phyloP scores from a whole-genome alignment of 2,797 vertebrate genomes.

The Dipus sagitta region DNA sequence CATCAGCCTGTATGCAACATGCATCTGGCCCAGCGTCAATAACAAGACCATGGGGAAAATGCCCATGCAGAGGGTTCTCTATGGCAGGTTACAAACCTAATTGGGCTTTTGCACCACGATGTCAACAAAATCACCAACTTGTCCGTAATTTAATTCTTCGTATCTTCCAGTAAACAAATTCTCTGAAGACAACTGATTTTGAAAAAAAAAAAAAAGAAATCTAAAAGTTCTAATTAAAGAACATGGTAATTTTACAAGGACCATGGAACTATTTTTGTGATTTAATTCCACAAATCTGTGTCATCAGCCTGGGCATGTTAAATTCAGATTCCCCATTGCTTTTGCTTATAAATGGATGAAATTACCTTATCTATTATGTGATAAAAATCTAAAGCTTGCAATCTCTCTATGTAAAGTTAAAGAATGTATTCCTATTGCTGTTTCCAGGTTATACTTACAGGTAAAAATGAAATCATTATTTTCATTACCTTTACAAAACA shows the following conservation, averaged over 20 bases:
- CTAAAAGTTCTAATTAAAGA: conserved; percentile 31
- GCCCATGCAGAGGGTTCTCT: background rate
- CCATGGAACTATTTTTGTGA: conserved; percentile 4
- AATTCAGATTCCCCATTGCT: conserved; percentile 45
- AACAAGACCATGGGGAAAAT: conserved; percentile 41
- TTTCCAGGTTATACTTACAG: background rate
- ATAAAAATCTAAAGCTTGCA: conserved; percentile 27
- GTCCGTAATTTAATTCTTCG: background rate
- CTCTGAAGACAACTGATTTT: background rate
- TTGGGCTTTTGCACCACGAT: background rate
- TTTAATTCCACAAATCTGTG: conserved; percentile 9
- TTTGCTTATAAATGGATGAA: conserved; percentile 38
- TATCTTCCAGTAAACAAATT: background rate
- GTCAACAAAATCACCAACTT: conserved; percentile 11
- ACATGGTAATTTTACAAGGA: background rate
- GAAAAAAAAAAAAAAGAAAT: background rate
- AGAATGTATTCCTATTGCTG: background rate
- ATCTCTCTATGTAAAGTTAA: conserved; percentile 16
- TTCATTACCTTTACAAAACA: background rate
- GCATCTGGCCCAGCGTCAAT: conserved; percentile 66
- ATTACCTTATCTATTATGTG: background rate
- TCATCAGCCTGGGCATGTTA: background rate
- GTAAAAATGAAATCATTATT: conserved; percentile 6
- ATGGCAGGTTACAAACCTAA: conserved; percentile 28
- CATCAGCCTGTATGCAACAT: conserved; percentile 49